Percentiles rank a stretch among this genome's conserved stretches.
phyloP scores from a whole-genome alignment of 2,888 invertebrate species.

The Morpho achilles region DNA sequence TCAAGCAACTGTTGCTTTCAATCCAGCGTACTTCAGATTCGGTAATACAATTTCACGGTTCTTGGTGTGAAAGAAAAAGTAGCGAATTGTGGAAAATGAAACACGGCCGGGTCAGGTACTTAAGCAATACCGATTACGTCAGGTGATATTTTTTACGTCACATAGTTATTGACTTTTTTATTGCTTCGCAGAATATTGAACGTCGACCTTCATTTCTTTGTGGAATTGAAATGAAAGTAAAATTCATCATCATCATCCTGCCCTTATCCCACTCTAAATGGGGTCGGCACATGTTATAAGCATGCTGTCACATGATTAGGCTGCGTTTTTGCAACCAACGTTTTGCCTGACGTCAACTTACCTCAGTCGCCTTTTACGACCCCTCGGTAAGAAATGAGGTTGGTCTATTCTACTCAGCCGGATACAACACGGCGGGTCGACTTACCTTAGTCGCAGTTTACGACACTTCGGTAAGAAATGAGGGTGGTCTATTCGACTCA shows the following conservation, averaged over 20 bases:
- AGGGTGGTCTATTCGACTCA: too few relatives aligned
- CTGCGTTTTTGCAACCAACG: too few relatives aligned
- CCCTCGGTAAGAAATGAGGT: too few relatives aligned
- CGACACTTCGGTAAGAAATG: too few relatives aligned
- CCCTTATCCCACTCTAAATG: too few relatives aligned
- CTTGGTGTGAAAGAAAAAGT: constrained; percentile 54
- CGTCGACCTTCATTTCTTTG: constrained; percentile 9
- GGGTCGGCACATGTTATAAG: too few relatives aligned
- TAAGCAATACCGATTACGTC: constrained; percentile 34
- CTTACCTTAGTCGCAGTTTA: too few relatives aligned
- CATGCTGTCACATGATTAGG: too few relatives aligned
- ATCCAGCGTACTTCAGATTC: constrained; percentile 54
- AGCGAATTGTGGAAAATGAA: constrained; percentile 50
- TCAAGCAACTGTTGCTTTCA: constrained; percentile 52
- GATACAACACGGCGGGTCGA: too few relatives aligned
- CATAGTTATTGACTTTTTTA: constrained; percentile 18
- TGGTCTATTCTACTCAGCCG: too few relatives aligned
- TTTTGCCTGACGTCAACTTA: too few relatives aligned
- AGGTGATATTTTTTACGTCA: constrained; percentile 24
- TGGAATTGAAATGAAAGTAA: constrained; percentile 7
- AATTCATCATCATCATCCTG: background rate
- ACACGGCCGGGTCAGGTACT: constrained; percentile 40
- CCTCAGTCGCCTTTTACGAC: too few relatives aligned
- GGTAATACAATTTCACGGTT: constrained; percentile 67
- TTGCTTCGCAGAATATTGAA: constrained; percentile 14